Base-by-base conservation (phyloP, 1,140 invertebrate genomes). In the Bombyx mori region DNA sequence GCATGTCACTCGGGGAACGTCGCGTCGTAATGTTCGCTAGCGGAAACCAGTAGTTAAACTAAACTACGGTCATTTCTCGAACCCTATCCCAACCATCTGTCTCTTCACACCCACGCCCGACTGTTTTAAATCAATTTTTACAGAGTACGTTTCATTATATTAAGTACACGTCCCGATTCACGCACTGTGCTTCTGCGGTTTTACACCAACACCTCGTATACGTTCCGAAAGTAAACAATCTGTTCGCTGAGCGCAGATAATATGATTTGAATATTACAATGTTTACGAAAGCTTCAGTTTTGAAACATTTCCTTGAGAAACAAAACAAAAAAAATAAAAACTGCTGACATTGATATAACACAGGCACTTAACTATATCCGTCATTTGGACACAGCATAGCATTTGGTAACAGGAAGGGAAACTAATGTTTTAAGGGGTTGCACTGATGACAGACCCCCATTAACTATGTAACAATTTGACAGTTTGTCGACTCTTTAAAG, bases 21-120 rank as follows among this genome's bases (percentile, higher is more conserved):
- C 10, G 51, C 56, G 54, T 52, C 10, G 51, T 64, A 61, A 64
- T 56, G 60, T 47, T 63, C 62, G 67, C 69, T 73, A 63, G 58
- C 80, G 80, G 82, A 86, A 82, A 77, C 75, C 56, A 62, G 69
- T 75, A 79, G 77, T 86, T 83, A 81, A 79, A 79, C 66, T 72
- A 71, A 78, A 75, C 71, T 75, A 67, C 72, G 73, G 77, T 80
- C 78, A 82, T 75, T 73, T 59, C 67, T 69, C 69, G 74, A 70
- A 69, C 73, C 68, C 66, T 59, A 59, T 62, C 64, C 62, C 10
- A 53, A 57, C 58, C 71, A 69, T 65, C 69, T 72, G 67, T 71
- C 69, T 65, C 50, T 59, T 61, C 55, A 80, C 76, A 68, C 79
- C 73, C 67, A 82, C 78, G 67, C 71, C 48, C 60, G 47, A 64